Evolutionary conservation across 2,113 vertebrate species (phyloP), one percentile per base, ranked within the genome.

Genomic region (Herpailurus yagouaroundi): DNA sequence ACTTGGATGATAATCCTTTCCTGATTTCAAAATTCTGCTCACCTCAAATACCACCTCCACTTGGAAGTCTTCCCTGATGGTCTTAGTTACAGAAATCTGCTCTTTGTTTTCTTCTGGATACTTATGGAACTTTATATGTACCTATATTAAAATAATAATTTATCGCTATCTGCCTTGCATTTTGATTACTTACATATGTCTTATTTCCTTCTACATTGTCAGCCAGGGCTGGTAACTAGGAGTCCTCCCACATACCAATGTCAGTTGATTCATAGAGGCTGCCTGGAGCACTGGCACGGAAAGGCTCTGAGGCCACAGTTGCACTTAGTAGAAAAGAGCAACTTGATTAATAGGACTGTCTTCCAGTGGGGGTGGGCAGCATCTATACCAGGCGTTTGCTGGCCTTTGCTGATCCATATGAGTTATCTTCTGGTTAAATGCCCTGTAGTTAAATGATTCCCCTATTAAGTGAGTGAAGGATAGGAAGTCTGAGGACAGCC

Each of bases 21-120:
- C 60, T 68, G 76, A 92, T 63, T 88, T 92, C 38, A 77, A 83
- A 92, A 60, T 96, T 74, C 38, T 31, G 36, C 31, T 83, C 60
- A n/a, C 64, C 27, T 71, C 89, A n/a, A 88, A 82, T 29, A 82
- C 66, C 60, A 77, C 7, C 48, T 68, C 82, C 11, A 4, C 12
- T 31, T 89, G 68, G 68, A 76, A 50, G 93, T 69, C 60, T 71
- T 60, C 77, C 36, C 68, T 89, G 68, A 11, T 4, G 31, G 12
- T 57, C 38, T 83, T 52, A 69, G 71, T 16, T 19, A 88, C 12
- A 31, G 31, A 92, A 29, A 55, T n/a, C 27, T 68, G 64, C 57
- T 63, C 52, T 73, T 74, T 77, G 74, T 31, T 77, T 73, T 84
- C 68, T 92, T 45, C 71, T 66, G 68, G 57, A 69, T 60, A 50